Base-by-base conservation (phyloP, 2,888 invertebrate species). In the Scaptomyza tumidula region DNA sequence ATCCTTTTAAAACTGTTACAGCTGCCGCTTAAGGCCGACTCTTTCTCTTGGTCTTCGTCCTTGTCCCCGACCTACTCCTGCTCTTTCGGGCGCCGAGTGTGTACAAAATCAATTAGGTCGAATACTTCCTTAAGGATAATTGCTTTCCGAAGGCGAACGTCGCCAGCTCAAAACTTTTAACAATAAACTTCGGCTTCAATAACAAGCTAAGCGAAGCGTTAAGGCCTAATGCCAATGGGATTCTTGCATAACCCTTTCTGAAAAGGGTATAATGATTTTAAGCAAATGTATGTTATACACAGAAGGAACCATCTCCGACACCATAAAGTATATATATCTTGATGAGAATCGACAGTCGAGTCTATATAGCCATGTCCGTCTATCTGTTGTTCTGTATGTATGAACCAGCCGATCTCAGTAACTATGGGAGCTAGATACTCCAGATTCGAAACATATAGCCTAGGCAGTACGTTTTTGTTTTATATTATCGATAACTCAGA, bases 91-190 rank as follows among this genome's bases (percentile, higher is more conserved):
- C 11, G 45, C n/a, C 35, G 46, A 33, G 5, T 57, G 59, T 71
- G 61, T 73, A 71, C 71, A 70, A 84, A 88, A 86, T 86, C 86
- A 86, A 86, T 86, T 86, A 88, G 88, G 84, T 86, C 88, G 81
- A 81, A 78, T 83, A 81, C 75, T 79, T 81, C 75, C 86, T 79
- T 74, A 56, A 83, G 85, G 81, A 88, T 86, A 88, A 86, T 85
- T 86, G 85, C 82, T 85, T 88, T 86, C 68, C 72, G 68, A 80
- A 73, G 64, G 78, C 71, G 68, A 78, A 67, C 59, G 80, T 75
- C 75, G 78, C 63, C 81, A 59, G 72, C 79, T 69, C 62, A 72
- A 83, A 83, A 83, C 84, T 86, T 84, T 86, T 61, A 60, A 75
- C 73, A 78, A 85, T 83, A 76, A 79, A 81, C 77, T 84, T 86